Evolutionary conservation across 2,888 invertebrate genomes (phyloP).

Genomic region (Anorthoa munda): DNA sequence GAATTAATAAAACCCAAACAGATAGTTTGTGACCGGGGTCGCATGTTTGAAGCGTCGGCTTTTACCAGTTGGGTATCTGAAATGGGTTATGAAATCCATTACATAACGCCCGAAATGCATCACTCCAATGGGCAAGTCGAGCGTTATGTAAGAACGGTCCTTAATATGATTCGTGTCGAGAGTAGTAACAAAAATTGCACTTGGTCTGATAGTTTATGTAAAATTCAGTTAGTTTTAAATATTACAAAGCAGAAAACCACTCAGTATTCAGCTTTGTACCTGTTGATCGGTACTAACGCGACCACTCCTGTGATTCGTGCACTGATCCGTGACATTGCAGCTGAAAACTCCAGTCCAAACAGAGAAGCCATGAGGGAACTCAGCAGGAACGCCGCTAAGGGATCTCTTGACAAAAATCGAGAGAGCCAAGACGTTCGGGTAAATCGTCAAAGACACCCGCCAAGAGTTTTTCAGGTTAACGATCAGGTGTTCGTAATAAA

Average conservation of each 20-base stretch:
- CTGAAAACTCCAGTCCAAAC: too few species aligned
- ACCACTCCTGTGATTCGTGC: constrained; percentile 11
- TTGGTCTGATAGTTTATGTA: constrained; percentile 24
- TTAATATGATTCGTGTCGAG: constrained; percentile 20
- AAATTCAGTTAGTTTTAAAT: too few species aligned
- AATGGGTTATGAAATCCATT: constrained; percentile 16
- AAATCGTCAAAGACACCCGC: too few species aligned
- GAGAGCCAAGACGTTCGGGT: too few species aligned
- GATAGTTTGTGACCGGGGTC: constrained; percentile 33
- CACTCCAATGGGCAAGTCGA: constrained; percentile 43
- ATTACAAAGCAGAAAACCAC: constrained; percentile 20
- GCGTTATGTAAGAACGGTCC: constrained; percentile 18
- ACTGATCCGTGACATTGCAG: too few species aligned
- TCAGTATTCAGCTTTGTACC: constrained; percentile 1
- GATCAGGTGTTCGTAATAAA: too few species aligned
- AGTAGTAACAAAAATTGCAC: background rate
- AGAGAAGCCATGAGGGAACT: too few species aligned
- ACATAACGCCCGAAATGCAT: constrained; percentile 45
- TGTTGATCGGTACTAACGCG: too few species aligned
- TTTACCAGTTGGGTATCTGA: background rate
- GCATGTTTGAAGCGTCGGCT: constrained; percentile 38
- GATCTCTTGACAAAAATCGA: too few species aligned
- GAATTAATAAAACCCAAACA: too few species aligned
- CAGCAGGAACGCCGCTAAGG: too few species aligned
- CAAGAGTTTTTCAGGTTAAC: too few species aligned